Base-by-base conservation (phyloP, 2,888 invertebrate genomes). In the Platyscelio sp. region DNA sequence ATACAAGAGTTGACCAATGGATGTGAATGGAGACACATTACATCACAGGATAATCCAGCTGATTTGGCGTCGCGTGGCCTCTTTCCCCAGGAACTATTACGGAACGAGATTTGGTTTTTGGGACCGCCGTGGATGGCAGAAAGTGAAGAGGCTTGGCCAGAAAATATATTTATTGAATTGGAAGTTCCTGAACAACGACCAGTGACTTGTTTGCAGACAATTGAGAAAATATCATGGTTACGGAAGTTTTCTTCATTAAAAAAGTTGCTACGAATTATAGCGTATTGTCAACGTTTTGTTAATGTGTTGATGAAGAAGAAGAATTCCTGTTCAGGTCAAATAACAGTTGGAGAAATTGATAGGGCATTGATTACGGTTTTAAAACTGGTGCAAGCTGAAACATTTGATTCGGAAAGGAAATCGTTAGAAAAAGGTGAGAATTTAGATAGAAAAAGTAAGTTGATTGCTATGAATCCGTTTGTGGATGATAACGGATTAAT, bases 101-200 rank as follows among this genome's bases (percentile, higher is more conserved):
- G 15, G 26, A 26, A 74, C 3, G 27, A 74, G 4, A 9, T 74
- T 1, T 74, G 74, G 74, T 26, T 18, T 38, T 22, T 22, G 7
- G 61, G 61, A 26, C 63, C 74, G 27, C 5, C 22, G 3, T 63
- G 61, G 74, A 54, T 74, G 63, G 2, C 27, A 20, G 22, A 3
- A 5, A 1, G 6, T 18, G 75, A 75, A 27, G 29, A 27, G 40
- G 15, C 7, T 6, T 75, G 65, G 65, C 65, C 65, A 0, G 29
- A 56, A 6, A 65, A 63, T 15, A 75, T 5, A 38, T 43, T 65
- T 11, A 20, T 51, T 6, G n/a, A 26, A 1, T 13, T 56, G 63
- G 75, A 74, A 15, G 27, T 74, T 26, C 74, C 74, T 20, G 74
- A 74, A 18, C 74, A 26, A 20, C 74, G 74, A 40, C 49, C 18